Conservation (phyloP, 2,888 invertebrate species). For the Acronicta psi region DNA sequence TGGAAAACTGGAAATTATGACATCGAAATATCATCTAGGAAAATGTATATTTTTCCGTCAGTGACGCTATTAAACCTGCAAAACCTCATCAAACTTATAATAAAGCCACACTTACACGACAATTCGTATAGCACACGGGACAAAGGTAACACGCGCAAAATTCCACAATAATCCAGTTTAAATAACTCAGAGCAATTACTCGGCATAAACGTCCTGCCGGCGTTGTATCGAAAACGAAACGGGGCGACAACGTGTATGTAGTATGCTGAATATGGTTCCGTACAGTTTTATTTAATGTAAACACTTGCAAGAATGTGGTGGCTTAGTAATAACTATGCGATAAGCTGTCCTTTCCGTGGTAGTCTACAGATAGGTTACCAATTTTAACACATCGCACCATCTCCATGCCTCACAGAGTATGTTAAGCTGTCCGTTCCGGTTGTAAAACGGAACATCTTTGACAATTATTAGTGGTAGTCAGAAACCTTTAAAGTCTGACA, state of each 20-base stretch:
- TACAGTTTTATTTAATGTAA: conserved; percentile 2
- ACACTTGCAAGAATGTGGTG: too few species aligned
- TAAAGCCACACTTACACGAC: conserved; percentile 10
- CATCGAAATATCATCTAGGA: too few species aligned
- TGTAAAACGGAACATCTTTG: too few species aligned
- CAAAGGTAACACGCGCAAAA: conserved; percentile 41
- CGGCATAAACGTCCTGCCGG: conserved; percentile 66
- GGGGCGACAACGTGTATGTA: conserved; percentile 24
- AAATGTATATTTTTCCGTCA: not conserved
- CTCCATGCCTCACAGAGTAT: too few species aligned
- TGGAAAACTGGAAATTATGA: too few species aligned
- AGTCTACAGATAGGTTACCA: too few species aligned
- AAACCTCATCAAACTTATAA: conserved; percentile 1
- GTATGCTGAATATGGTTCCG: conserved; percentile 34
- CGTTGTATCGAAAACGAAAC: conserved; percentile 63
- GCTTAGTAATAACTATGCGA: too few species aligned
- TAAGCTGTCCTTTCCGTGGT: too few species aligned
- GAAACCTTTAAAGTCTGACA: too few species aligned
- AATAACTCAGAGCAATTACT: conserved; percentile 68
- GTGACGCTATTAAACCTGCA: not conserved
- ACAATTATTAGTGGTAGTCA: too few species aligned
- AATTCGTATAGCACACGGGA: conserved; percentile 18
- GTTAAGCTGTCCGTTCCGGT: too few species aligned
- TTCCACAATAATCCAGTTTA: conserved; percentile 59
- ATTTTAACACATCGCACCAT: too few species aligned